Base-by-base conservation (phyloP, 1,140 invertebrate genomes). In the Drosophila grimshawi region DNA sequence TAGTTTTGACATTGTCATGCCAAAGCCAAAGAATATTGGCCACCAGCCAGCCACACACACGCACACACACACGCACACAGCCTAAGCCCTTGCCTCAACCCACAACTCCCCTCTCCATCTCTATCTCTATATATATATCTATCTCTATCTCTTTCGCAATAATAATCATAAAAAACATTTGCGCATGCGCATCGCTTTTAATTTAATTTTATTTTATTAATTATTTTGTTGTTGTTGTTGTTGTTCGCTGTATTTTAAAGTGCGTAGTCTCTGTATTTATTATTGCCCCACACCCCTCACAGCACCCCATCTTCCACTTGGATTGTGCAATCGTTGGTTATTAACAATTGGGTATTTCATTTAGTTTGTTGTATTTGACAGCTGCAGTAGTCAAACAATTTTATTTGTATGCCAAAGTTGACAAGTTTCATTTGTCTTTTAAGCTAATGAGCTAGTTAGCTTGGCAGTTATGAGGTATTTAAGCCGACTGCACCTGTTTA, bases 1-100 rank as follows among this genome's bases (percentile, higher is more conserved):
- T 75, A 61, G 43, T 80, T 80, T 82, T 82, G 85, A 78, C 80
- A 88, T 83, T 80, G 80, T 66, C 66, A 72, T 68, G 68, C 79
- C 45, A 81, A 78, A 59, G 66, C 82, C 71, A 69, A 71, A 86
- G 65, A 86, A 86, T 88, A 57, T 81, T 79, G 79, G 71, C 63
- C 67, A 61, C 55, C 11, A 55, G 69, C 73, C 67, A 72, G n/a
- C 10, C 39, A 43, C 39, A 43, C 10, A 35, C 61, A 52, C 43
- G 10, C 33, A 46, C 41, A 41, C 46, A 52, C 33, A 29, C 32
- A 29, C 35, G 30, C 46, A 57, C 27, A 32, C 19, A 19, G 19
- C 19, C 19, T 19, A 29, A 45, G 41, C 33, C 64, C 37, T 53
- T 48, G 43, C 32, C 41, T 19, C 10, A 7, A 5, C 35, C 39